phyloP scores from a whole-genome alignment of 2,113 vertebrate species.

The rabbit (Oryctolagus cuniculus) region mOryCun1.1 NC_091436.1:78663501-78664000 shows the following conservation, averaged over 20 bases:
- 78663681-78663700: neutral
- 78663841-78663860: slow-evolving; percentile 62
- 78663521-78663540: too few species aligned
- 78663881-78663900: slow-evolving; percentile 73
- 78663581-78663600: too few species aligned
- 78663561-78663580: too few species aligned
- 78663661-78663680: too few species aligned
- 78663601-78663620: too few species aligned
- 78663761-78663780: neutral
- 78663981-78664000: slow-evolving; percentile 40
- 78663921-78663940: slow-evolving; percentile 52
- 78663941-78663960: slow-evolving; percentile 10
- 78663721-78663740: neutral
- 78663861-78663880: slow-evolving; percentile 56
- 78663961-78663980: slow-evolving; percentile 73
- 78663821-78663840: slow-evolving; percentile 69
- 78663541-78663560: too few species aligned
- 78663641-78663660: too few species aligned
- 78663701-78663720: slow-evolving; percentile 42
- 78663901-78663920: slow-evolving; percentile 39
- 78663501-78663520: too few species aligned
- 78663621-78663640: too few species aligned
- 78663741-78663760: slow-evolving; percentile 53
- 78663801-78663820: slow-evolving; percentile 25
- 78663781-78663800: neutral